These are phyloP conservation scores for Toxotes jaculatrix DNA, from an alignment of 2,113 vertebrate species.

Conservation along the genomic window DNA sequence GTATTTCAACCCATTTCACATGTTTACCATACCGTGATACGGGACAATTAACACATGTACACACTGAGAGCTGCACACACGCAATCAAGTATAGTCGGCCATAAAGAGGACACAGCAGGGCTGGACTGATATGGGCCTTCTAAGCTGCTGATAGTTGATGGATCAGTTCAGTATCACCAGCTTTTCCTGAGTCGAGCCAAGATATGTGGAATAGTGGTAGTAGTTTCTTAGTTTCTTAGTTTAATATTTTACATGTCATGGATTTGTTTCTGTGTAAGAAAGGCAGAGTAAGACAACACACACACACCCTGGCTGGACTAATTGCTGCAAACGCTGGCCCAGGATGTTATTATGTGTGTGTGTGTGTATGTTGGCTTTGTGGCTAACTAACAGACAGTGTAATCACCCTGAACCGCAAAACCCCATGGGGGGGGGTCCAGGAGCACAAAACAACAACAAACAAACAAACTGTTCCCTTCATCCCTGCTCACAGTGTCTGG, in stretches of 20 bases:
- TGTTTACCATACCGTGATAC: slow-evolving; percentile 69
- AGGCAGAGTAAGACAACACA: background rate
- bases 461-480: slow-evolving; percentile 49
- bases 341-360: slow-evolving; percentile 61
- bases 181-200: no score
- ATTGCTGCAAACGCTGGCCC: slow-evolving; percentile 52
- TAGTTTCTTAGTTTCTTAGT: no score
- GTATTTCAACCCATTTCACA: slow-evolving; percentile 69
- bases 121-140: background rate
- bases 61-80: slow-evolving; percentile 48
- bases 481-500: slow-evolving; percentile 51
- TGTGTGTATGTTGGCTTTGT: slow-evolving; percentile 69
- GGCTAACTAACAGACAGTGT: slow-evolving; percentile 75
- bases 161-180: background rate
- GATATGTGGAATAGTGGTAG: no score
- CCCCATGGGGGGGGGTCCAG: slow-evolving; percentile 43
- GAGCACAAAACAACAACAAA: slow-evolving; percentile 42
- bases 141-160: background rate
- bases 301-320: slow-evolving; percentile 32
- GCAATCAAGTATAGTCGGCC: slow-evolving; percentile 16
- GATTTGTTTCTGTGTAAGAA: no score
- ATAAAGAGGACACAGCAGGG: background rate
- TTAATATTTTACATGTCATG: no score
- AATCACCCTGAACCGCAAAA: slow-evolving; percentile 70
- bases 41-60: slow-evolving; percentile 68